Conservation (phyloP, 2,888 invertebrate genomes). For the Erannis defoliaria region DNA sequence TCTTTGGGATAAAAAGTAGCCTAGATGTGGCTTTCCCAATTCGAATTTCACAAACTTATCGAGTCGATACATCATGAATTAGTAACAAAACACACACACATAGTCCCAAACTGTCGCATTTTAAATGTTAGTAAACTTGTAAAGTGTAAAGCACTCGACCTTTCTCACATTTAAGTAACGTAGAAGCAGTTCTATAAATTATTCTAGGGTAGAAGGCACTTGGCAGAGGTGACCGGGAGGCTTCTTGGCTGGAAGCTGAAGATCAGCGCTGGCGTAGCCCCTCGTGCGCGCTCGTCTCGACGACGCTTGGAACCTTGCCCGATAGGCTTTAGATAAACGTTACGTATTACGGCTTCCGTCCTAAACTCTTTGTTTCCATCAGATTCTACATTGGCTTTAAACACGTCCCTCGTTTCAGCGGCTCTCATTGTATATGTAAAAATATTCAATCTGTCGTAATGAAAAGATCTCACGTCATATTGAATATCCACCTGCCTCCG, state of each 20-base stretch:
- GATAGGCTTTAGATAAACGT: conserved; percentile 71
- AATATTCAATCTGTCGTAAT: conserved; percentile 54
- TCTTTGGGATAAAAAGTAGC: no score
- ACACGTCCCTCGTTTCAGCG: neutral
- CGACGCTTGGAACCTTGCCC: conserved; percentile 79
- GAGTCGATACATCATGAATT: no score
- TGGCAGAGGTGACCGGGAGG: conserved; percentile 65
- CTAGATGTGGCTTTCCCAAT: no score
- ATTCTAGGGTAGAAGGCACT: conserved; percentile 56
- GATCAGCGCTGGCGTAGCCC: conserved; percentile 60
- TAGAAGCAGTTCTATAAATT: no score
- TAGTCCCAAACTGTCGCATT: no score
- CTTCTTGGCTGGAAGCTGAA: conserved; percentile 61
- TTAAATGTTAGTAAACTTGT: no score
- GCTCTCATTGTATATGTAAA: conserved; percentile 51
- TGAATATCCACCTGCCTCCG: conserved; percentile 52
- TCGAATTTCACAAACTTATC: no score
- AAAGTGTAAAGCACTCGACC: conserved; percentile 20
- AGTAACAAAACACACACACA: no score
- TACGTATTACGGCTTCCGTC: conserved; percentile 64
- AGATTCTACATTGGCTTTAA: conserved; percentile 5
- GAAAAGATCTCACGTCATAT: conserved; percentile 54
- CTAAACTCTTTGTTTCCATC: conserved; percentile 43
- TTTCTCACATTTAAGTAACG: conserved; percentile 20
- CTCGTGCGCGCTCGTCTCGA: conserved; percentile 56